Conservation (phyloP, 2,113 vertebrate species). For the Silurus meridionalis region DNA sequence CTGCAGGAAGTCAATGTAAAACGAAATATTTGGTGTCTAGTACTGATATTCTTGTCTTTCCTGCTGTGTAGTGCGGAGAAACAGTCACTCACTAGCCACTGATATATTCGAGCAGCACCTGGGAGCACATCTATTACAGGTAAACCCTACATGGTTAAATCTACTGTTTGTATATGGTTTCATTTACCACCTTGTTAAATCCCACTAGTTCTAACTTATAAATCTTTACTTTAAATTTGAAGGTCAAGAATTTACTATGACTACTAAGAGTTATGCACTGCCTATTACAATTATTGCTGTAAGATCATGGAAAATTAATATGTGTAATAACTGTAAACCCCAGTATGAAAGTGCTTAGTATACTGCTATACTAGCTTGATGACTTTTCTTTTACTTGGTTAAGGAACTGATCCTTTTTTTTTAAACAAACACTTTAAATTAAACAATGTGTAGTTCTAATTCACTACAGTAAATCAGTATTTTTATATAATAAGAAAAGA, state of each 20-base stretch:
- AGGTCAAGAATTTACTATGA: not conserved
- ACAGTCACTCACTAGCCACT: slow-evolving; percentile 70
- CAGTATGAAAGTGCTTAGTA: not conserved
- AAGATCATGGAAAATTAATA: not conserved
- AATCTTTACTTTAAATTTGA: not conserved
- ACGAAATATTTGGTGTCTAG: slow-evolving; percentile 33
- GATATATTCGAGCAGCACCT: slow-evolving; percentile 88
- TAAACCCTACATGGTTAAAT: slow-evolving; percentile 54
- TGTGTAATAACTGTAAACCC: not conserved
- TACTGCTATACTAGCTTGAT: not conserved
- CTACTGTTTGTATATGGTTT: not conserved
- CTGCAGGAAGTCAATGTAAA: not conserved
- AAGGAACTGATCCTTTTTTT: not conserved
- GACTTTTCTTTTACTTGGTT: not conserved
- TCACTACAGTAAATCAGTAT: not conserved
- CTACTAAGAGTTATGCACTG: not conserved
- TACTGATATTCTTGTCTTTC: slow-evolving; percentile 27
- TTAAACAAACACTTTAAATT: not conserved
- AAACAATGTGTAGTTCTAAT: not conserved
- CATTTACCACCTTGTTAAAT: not conserved
- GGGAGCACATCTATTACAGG: slow-evolving; percentile 88
- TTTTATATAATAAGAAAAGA: not conserved
- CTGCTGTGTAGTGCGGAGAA: slow-evolving; percentile 66
- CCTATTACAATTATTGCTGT: not conserved
- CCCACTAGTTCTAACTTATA: not conserved